Conservation (phyloP, 2,888 invertebrate genomes). For the Rhabditophanes sp. region DNA sequence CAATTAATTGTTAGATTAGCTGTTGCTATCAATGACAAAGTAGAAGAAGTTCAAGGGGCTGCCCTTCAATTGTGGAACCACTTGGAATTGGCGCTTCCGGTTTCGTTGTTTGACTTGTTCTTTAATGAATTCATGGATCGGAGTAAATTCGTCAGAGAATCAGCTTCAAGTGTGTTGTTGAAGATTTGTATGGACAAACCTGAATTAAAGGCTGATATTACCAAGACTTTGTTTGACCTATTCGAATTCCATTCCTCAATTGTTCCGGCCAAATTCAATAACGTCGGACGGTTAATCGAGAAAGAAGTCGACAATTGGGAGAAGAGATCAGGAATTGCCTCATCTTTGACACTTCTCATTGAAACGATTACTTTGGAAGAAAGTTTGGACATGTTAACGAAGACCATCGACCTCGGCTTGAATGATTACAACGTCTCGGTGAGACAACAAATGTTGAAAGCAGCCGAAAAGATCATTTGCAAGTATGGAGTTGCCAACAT, state of each 20-base stretch:
- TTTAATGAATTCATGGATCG: not conserved
- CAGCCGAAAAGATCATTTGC: slow-evolving; percentile 78
- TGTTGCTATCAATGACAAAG: too few relatives aligned
- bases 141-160: not conserved
- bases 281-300: slow-evolving; percentile 68
- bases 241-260: slow-evolving; percentile 9
- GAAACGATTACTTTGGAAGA: too few relatives aligned
- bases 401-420: too few relatives aligned
- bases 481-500: slow-evolving; percentile 61
- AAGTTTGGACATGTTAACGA: too few relatives aligned
- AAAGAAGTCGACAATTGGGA: slow-evolving; percentile 76
- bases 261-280: slow-evolving; percentile 55
- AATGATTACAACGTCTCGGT: too few relatives aligned
- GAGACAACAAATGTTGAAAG: too few relatives aligned
- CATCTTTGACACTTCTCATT: slow-evolving; percentile 52
- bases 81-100: not conserved
- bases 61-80: too few relatives aligned
- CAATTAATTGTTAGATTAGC: too few relatives aligned
- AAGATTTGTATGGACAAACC: not conserved
- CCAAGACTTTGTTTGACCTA: slow-evolving; percentile 1
- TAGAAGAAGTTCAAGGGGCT: too few relatives aligned
- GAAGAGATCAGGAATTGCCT: slow-evolving; percentile 70
- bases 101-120: not conserved
- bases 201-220: not conserved
- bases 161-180: not conserved